phyloP scores from a whole-genome alignment of 2,797 vertebrate genomes.

The Agapornis canus region DNA sequence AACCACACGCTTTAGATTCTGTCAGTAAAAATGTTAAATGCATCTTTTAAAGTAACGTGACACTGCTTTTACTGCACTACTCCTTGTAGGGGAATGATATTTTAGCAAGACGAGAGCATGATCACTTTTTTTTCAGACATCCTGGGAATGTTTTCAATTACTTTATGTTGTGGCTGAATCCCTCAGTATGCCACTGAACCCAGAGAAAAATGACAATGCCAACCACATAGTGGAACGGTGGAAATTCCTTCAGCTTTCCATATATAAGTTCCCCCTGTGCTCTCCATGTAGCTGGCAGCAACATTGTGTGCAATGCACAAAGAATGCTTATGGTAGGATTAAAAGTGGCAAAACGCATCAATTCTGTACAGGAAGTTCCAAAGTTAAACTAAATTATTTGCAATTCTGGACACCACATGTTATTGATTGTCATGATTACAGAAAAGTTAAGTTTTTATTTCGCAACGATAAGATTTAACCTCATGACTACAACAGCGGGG shows the following conservation, averaged over 20 bases:
- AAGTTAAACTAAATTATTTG: slow-evolving; percentile 56
- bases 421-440: slow-evolving; percentile 10
- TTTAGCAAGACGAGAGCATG: slow-evolving; percentile 39
- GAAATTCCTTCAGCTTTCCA: neutral
- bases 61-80: slow-evolving; percentile 35
- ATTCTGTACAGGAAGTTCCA: slow-evolving; percentile 30
- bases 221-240: neutral
- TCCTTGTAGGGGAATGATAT: slow-evolving; percentile 43
- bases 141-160: slow-evolving; percentile 59
- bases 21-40: slow-evolving; percentile 66
- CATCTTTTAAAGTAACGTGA: slow-evolving; percentile 63
- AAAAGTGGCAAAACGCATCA: neutral
- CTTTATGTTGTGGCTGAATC: slow-evolving; percentile 35
- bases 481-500: neutral
- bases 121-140: slow-evolving; percentile 27
- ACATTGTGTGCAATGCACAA: neutral
- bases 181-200: slow-evolving; percentile 1
- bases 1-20: slow-evolving; percentile 65
- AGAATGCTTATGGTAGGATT: slow-evolving; percentile 2
- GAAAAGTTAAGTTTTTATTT: neutral
- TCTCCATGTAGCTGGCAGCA: slow-evolving; percentile 36
- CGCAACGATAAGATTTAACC: slow-evolving; percentile 10
- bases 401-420: slow-evolving; percentile 23
- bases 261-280: neutral
- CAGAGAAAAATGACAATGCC: slow-evolving; percentile 19